Evolutionary conservation across 64 coral and sea anemone genomes (phyloP).

Genomic region (Catalaphyllia jardinei): DNA sequence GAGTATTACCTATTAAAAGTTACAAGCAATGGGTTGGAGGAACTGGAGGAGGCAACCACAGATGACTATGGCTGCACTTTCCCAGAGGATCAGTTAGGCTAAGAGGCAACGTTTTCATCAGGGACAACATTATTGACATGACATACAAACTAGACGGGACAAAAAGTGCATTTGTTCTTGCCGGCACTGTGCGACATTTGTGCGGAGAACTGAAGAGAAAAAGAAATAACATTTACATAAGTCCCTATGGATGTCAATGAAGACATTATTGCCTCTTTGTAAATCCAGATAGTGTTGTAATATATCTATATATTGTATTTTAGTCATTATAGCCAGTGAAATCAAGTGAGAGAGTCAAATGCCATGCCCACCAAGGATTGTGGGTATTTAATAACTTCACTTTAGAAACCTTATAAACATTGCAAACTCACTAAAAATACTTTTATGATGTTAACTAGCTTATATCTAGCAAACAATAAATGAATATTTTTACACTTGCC

Average conservation of each 20-base stretch:
- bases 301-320: no score
- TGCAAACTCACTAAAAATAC: no score
- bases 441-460: no score
- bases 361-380: no score
- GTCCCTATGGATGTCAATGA: slow-evolving; percentile 41
- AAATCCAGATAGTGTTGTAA: not conserved
- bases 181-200: slow-evolving; percentile 24
- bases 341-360: no score
- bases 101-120: slow-evolving; percentile 22
- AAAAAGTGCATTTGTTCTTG: slow-evolving; percentile 43
- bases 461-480: no score
- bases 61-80: no score
- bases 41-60: no score
- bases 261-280: slow-evolving; percentile 46
- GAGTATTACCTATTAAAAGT: slow-evolving; percentile 58
- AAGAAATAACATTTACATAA: slow-evolving; percentile 12
- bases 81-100: slow-evolving; percentile 4
- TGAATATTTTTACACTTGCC: no score
- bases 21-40: slow-evolving; percentile 29
- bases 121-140: slow-evolving; percentile 58
- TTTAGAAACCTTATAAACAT: no score
- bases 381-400: no score
- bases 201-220: slow-evolving; percentile 29
- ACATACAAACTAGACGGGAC: slow-evolving; percentile 56
- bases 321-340: no score